Evolutionary conservation across 2,113 vertebrate genomes (phyloP).

Genomic region (Charina bottae): DNA sequence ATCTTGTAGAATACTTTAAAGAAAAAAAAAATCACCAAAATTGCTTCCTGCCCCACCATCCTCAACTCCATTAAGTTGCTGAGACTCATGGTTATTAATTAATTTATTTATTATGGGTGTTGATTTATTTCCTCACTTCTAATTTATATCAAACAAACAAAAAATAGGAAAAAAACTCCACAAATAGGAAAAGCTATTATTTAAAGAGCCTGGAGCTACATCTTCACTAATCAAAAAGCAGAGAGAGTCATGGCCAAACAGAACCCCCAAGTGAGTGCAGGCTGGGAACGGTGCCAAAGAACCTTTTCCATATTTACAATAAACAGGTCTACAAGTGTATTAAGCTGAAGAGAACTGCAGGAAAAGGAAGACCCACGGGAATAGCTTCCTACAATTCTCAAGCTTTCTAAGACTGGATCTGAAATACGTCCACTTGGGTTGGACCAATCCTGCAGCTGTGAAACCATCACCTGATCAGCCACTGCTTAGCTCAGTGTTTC

Average conservation of each 20-base stretch:
- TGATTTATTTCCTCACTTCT: neutral
- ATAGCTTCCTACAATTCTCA: neutral
- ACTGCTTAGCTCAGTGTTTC: neutral
- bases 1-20: slow-evolving; percentile 30
- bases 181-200: neutral
- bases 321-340: neutral
- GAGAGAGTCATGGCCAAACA: neutral
- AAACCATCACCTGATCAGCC: neutral
- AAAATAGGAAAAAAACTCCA: neutral
- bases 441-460: too few species aligned
- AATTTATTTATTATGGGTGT: neutral
- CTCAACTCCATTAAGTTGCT: neutral
- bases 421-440: neutral
- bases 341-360: neutral
- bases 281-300: neutral
- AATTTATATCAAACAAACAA: neutral
- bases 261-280: neutral
- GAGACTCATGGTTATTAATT: neutral
- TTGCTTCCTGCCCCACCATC: neutral
- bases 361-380: neutral
- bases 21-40: neutral
- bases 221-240: neutral
- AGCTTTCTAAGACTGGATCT: too few species aligned
- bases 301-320: neutral
- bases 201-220: neutral